Evolutionary conservation across 2,888 invertebrate species (phyloP).

Genomic region (Scaeva pyrastri): DNA sequence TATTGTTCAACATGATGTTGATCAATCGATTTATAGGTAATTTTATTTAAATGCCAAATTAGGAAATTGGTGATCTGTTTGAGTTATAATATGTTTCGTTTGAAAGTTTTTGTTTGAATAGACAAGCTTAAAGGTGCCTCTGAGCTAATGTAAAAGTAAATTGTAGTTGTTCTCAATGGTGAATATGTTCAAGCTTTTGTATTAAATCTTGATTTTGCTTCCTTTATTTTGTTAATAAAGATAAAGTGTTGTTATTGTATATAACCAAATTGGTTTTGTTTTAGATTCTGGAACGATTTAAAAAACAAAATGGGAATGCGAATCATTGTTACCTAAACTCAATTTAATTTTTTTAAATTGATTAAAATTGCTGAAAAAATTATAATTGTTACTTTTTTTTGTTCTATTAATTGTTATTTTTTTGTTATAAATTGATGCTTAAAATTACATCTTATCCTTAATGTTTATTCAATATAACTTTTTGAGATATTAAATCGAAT

Average conservation of each 20-base stretch:
- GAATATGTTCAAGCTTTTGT: not conserved
- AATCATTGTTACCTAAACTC: not conserved
- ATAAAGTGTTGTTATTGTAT: not conserved
- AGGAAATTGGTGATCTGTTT: not conserved
- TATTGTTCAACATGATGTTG: slow-evolving; percentile 4
- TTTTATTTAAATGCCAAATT: not conserved
- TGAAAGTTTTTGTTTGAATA: slow-evolving; percentile 4
- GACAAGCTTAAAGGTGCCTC: not conserved
- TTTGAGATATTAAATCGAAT: too few species aligned
- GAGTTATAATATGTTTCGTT: not conserved
- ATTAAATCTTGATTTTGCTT: slow-evolving; percentile 1
- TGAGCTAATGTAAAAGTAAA: slow-evolving; percentile 2
- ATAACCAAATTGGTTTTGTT: not conserved
- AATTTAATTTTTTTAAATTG: too few species aligned
- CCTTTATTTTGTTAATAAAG: not conserved
- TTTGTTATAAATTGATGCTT: too few species aligned
- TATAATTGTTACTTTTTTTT: too few species aligned
- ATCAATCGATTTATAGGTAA: not conserved
- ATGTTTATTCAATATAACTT: too few species aligned
- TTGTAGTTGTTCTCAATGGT: not conserved
- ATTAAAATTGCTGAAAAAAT: too few species aligned
- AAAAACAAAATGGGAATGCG: not conserved
- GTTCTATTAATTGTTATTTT: too few species aligned
- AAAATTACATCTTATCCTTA: too few species aligned
- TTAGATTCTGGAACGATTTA: not conserved